A percentile compares a stretch with the other conserved stretches of the same genome.
Evolutionary conservation across 2,888 invertebrate genomes (phyloP).

Genomic region (Strigamia transsilvanica): DNA sequence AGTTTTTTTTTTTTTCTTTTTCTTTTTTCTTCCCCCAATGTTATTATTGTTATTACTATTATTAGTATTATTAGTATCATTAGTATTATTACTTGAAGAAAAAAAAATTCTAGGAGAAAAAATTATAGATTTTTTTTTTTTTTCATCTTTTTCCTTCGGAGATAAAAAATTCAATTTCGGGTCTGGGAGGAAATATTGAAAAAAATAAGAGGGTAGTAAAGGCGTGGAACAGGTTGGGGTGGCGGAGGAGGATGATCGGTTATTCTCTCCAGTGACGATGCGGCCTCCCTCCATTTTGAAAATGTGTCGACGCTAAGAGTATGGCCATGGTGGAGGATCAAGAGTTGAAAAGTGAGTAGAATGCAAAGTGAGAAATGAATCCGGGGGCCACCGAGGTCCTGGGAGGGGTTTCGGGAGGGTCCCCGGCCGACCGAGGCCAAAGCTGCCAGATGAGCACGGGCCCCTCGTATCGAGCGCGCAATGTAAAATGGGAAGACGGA

Average conservation of each 20-base stretch:
- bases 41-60: too few relatives aligned
- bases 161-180: slow-evolving; percentile 7
- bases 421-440: background rate
- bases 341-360: slow-evolving; percentile 54
- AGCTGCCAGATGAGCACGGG: background rate
- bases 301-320: slow-evolving; percentile 53
- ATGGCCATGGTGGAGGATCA: slow-evolving; percentile 55
- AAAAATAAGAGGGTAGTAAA: slow-evolving; percentile 36
- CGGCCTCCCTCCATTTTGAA: slow-evolving; percentile 54
- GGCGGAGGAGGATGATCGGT: slow-evolving; percentile 51
- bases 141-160: slow-evolving; percentile 8
- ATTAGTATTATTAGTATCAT: background rate
- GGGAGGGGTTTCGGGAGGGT: background rate
- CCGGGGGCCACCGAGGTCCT: background rate
- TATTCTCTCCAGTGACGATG: slow-evolving; percentile 50
- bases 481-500: slow-evolving; percentile 22
- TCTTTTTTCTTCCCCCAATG: too few relatives aligned
- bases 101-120: background rate
- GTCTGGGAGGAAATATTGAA: slow-evolving; percentile 40
- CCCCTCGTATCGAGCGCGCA: slow-evolving; percentile 17
- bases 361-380: slow-evolving; percentile 19
- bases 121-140: slow-evolving; percentile 32
- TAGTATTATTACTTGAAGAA: background rate
- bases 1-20: too few relatives aligned
- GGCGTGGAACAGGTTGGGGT: slow-evolving; percentile 46